Evolutionary conservation across 2,797 vertebrate species (phyloP).

Genomic region (Selene dorsalis): DNA sequence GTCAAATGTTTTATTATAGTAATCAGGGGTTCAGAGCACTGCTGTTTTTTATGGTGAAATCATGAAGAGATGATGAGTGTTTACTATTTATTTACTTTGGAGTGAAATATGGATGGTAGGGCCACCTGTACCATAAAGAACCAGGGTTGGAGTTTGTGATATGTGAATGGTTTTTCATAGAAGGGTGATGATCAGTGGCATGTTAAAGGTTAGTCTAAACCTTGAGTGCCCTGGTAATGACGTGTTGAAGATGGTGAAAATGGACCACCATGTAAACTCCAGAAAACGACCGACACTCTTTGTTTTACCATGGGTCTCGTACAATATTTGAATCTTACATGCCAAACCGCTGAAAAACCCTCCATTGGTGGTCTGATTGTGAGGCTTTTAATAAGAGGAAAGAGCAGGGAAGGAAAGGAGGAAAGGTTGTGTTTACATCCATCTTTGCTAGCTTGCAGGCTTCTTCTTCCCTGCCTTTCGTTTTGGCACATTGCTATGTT

Average conservation of each 20-base stretch:
- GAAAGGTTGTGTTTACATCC: background rate
- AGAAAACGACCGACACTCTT: background rate
- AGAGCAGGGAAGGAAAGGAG: too few relatives aligned
- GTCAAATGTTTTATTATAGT: slow-evolving; percentile 6
- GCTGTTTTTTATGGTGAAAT: background rate
- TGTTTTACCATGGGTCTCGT: background rate
- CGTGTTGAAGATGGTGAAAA: too few relatives aligned
- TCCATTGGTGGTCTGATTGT: background rate
- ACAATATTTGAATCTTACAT: background rate
- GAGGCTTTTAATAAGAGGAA: background rate
- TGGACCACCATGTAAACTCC: too few relatives aligned
- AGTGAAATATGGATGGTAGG: background rate
- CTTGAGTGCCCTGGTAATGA: background rate
- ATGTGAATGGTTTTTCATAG: background rate
- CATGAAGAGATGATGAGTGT: background rate
- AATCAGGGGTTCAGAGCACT: background rate
- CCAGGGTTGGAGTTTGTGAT: background rate
- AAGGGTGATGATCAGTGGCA: background rate
- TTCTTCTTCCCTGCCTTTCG: background rate
- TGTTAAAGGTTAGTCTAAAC: background rate
- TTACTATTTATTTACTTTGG: background rate
- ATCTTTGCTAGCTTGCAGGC: background rate
- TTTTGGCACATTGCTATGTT: background rate
- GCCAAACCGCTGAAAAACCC: background rate
- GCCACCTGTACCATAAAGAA: background rate